A percentile compares a stretch with the other conserved stretches of the same genome.
Evolutionary conservation across 2,888 invertebrate genomes (phyloP).

Genomic region (Platynereis dumerilii): DNA sequence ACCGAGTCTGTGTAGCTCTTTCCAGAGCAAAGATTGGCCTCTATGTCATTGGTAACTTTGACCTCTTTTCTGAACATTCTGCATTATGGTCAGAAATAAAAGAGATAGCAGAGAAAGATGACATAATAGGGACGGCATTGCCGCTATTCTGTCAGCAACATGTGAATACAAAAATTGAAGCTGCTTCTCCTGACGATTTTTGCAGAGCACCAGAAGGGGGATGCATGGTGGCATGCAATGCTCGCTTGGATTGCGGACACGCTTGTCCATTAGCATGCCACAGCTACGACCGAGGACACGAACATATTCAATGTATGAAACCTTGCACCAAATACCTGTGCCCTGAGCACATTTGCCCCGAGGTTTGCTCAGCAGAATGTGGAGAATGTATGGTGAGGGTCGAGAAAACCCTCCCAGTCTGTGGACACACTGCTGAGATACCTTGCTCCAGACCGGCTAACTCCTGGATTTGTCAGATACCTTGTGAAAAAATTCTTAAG

Average conservation of each 20-base stretch:
- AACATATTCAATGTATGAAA: conserved; percentile 51
- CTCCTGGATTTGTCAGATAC: conserved; percentile 42
- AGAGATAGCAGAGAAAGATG: conserved; percentile 5
- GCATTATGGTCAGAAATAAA: conserved; percentile 30
- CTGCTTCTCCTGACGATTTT: conserved; percentile 30
- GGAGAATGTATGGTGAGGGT: conserved; percentile 44
- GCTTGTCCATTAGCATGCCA: conserved; percentile 72
- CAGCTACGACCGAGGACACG: conserved; percentile 68
- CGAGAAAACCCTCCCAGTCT: conserved; percentile 44
- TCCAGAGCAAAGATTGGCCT: conserved; percentile 60
- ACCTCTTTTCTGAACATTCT: conserved; percentile 31
- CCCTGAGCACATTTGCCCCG: conserved; percentile 41
- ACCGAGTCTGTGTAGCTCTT: conserved; percentile 59
- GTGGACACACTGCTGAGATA: conserved; percentile 48
- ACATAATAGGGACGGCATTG: conserved; percentile 13
- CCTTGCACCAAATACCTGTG: conserved; percentile 42
- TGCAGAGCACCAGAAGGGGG: conserved; percentile 65
- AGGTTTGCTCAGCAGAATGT: conserved; percentile 43
- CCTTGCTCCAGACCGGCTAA: conserved; percentile 41
- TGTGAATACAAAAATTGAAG: conserved; percentile 26
- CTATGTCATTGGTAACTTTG: conserved; percentile 58
- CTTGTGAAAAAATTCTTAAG: conserved; percentile 61
- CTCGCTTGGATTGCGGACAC: conserved; percentile 71
- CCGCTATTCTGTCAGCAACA: conserved; percentile 49
- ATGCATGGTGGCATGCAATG: conserved; percentile 69